Evolutionary conservation across 2,888 invertebrate genomes (phyloP), one percentile per base, ranked within the genome.

Genomic region (Rhagium mordax): DNA sequence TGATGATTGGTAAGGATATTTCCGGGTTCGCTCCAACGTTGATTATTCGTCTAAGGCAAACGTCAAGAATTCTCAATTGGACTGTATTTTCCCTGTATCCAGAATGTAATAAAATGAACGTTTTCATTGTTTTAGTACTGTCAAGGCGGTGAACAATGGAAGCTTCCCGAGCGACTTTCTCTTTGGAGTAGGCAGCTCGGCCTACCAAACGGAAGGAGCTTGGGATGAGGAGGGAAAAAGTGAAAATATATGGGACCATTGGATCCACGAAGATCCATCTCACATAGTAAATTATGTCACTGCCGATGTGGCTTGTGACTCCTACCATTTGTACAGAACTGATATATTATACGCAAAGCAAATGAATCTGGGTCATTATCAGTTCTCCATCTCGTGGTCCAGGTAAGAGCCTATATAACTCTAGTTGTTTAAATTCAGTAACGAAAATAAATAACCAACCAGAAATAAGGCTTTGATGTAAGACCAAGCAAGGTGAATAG

Each of bases 211-310:
- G 0, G 57, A 59, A 82, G 87, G 87, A 27, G 86, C 69, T n/a
- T 87, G 87, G 87, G n/a, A 57, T 51, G 13, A 27, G 83, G 10
- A 78, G 92, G 92, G 90, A 8, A 93, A 92, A 87, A 90, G 91
- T 0, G 90, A 91, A 80, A 92, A 89, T 81, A 91, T 93, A 20
- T 94, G 94, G 94, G 94, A 94, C 84, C 88, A 88, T 7, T 91
- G 92, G 79, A 90, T 91, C 0, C 92, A 92, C 78, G 71, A 70
- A 5, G 79, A 89, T 55, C 89, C 90, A 0, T 89, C 91, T 1
- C 81, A 88, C 0, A 88, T 93, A 0, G 87, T 86, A 61, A 91
- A 93, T 69, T 71, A 78, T 48, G 71, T 53, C n/a, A 92, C 89
- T 33, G 93, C 91, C 0, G 92, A 94, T 81, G 86, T 92, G 0